These are phyloP conservation scores for Pammene fasciana DNA, from an alignment of 2,888 invertebrate genomes.

Conservation along the genomic window DNA sequence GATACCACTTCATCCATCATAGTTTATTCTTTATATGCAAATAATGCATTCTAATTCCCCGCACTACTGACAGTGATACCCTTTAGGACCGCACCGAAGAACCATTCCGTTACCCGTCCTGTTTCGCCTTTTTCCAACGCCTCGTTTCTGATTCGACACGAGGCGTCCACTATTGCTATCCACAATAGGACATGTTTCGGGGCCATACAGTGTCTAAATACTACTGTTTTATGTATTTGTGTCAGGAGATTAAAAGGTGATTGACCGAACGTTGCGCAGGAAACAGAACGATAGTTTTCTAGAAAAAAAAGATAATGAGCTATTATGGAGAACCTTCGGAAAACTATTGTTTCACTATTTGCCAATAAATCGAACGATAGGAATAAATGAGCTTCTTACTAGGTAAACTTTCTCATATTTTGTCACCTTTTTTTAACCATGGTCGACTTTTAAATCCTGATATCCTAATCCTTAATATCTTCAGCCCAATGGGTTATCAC, in stretches of 20 bases:
- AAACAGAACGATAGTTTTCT: constrained; percentile 25
- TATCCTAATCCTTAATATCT: no score
- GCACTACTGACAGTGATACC: constrained; percentile 58
- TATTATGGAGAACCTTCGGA: constrained; percentile 14
- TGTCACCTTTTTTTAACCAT: no score
- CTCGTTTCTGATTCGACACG: constrained; percentile 79
- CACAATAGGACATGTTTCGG: constrained; percentile 74
- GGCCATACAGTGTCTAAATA: constrained; percentile 68
- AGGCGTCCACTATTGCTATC: constrained; percentile 63
- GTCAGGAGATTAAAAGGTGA: constrained; percentile 70
- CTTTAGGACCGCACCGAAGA: constrained; percentile 50
- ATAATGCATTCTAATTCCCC: constrained; percentile 52
- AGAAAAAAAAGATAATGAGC: constrained; percentile 22
- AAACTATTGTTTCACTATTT: constrained; percentile 20
- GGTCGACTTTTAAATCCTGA: no score
- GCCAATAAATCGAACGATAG: constrained; percentile 2
- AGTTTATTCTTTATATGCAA: constrained; percentile 24
- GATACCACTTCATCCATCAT: no score
- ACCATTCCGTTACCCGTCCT: constrained; percentile 71
- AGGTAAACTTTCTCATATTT: background rate
- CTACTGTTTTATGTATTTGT: constrained; percentile 70
- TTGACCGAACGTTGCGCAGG: constrained; percentile 53
- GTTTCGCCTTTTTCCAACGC: constrained; percentile 76
- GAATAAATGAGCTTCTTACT: background rate
- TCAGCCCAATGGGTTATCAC: no score